phyloP scores from a whole-genome alignment of 2,888 invertebrate genomes.

The Panzeria rudis region DNA sequence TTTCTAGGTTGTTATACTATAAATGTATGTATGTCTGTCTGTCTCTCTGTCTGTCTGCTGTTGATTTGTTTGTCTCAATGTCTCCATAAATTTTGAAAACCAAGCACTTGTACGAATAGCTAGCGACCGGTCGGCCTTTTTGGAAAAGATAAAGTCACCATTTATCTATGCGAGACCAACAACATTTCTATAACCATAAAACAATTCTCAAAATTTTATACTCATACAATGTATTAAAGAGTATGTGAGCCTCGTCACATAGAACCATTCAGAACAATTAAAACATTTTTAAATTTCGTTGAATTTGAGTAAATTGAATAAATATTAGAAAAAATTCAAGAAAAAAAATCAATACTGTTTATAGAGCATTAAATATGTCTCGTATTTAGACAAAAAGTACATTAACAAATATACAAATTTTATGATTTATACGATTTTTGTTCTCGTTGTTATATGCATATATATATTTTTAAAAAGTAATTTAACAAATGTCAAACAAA shows the following conservation, averaged over 20 bases:
- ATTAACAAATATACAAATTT: background rate
- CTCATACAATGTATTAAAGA: constrained; percentile 26
- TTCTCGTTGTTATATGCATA: background rate
- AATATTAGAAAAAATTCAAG: background rate
- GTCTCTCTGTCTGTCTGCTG: background rate
- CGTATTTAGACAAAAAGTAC: background rate
- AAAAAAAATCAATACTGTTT: constrained; percentile 28
- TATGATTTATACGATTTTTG: constrained; percentile 9
- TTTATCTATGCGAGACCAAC: constrained; percentile 1
- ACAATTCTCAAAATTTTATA: constrained; percentile 15
- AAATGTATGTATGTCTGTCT: background rate
- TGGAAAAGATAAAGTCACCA: constrained; percentile 53
- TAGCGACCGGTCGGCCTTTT: constrained; percentile 37
- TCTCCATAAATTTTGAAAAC: constrained; percentile 50
- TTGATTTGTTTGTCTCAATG: constrained; percentile 34
- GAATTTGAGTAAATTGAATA: constrained; percentile 39
- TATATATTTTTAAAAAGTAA: background rate
- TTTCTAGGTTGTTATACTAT: constrained; percentile 15
- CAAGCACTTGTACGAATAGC: constrained; percentile 9
- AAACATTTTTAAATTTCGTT: constrained; percentile 25
- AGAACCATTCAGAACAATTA: constrained; percentile 14
- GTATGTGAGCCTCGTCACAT: constrained; percentile 31
- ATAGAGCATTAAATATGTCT: constrained; percentile 51
- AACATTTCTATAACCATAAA: constrained; percentile 8
- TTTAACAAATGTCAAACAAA: constrained; percentile 40